These are phyloP conservation scores for Takifugu ocellatus DNA, from an alignment of 2,797 vertebrate genomes.

Conservation along the genomic window DNA sequence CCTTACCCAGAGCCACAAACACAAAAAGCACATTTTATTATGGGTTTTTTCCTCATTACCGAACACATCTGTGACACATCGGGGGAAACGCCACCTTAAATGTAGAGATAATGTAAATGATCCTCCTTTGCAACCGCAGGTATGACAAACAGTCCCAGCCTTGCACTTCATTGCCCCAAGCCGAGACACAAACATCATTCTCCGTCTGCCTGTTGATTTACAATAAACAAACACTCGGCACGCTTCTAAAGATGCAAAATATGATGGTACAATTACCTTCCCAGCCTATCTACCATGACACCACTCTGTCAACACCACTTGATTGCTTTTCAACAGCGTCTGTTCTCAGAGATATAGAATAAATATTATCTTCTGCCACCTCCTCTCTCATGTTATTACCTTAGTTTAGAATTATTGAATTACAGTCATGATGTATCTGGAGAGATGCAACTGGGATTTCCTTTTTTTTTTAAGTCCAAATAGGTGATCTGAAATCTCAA, in stretches of 20 bases:
- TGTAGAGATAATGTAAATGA: slow-evolving; percentile 42
- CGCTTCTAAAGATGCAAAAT: slow-evolving; percentile 33
- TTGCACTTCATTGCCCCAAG: slow-evolving; percentile 31
- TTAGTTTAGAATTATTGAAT: slow-evolving; percentile 23
- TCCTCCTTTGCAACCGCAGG: slow-evolving; percentile 15
- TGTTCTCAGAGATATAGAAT: slow-evolving; percentile 36
- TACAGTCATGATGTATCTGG: slow-evolving; percentile 14
- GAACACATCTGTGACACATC: neutral
- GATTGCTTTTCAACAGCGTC: slow-evolving; percentile 32
- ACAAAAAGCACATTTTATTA: neutral
- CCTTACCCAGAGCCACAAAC: neutral
- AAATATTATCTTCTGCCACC: slow-evolving; percentile 18
- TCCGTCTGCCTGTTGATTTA: slow-evolving; percentile 38
- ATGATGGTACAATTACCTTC: slow-evolving; percentile 49
- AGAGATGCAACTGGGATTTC: slow-evolving; percentile 10
- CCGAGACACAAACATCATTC: slow-evolving; percentile 45
- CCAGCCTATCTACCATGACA: slow-evolving; percentile 41
- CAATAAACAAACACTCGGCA: slow-evolving; percentile 43
- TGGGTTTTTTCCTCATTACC: neutral
- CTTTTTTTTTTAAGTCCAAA: slow-evolving; percentile 21
- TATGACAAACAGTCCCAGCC: slow-evolving; percentile 22
- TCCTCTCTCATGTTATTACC: slow-evolving; percentile 20
- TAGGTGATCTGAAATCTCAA: slow-evolving; percentile 15
- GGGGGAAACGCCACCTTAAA: slow-evolving; percentile 11
- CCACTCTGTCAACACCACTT: slow-evolving; percentile 47